phyloP scores from a whole-genome alignment of 2,113 vertebrate genomes.

The Meleagris gallopavo region DNA sequence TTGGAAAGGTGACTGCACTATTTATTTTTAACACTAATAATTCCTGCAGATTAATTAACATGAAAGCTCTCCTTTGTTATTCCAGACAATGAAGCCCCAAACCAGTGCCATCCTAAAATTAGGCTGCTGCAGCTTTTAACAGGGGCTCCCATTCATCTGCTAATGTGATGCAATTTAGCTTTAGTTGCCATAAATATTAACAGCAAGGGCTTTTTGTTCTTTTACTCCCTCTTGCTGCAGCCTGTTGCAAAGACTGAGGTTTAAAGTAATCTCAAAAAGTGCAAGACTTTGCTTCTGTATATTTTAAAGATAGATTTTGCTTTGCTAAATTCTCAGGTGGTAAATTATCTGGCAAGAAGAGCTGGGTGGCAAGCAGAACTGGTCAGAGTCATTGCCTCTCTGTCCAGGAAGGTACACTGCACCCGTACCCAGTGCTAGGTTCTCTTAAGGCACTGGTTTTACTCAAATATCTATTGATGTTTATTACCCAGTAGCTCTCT shows the following conservation, averaged over 20 bases:
- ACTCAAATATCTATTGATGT: background rate
- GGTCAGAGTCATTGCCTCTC: background rate
- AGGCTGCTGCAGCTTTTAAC: conserved; percentile 46
- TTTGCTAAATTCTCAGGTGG: background rate
- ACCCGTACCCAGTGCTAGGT: background rate
- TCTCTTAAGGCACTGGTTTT: background rate
- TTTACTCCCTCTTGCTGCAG: conserved; percentile 66
- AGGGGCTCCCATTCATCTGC: conserved; percentile 50
- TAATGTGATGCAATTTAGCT: conserved; percentile 44
- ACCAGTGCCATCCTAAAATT: conserved; percentile 45
- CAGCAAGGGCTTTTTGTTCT: conserved; percentile 59
- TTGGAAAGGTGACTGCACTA: conserved; percentile 11
- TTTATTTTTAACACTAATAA: conserved; percentile 42
- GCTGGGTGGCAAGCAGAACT: background rate
- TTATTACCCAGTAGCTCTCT: background rate
- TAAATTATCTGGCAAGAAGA: background rate
- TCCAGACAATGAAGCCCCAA: conserved; percentile 5
- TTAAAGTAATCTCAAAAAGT: conserved; percentile 4
- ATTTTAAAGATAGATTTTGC: background rate
- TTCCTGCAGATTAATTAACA: conserved; percentile 44
- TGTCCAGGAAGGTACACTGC: background rate
- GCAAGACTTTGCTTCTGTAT: background rate
- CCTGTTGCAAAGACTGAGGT: conserved; percentile 52
- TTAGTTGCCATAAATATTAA: conserved; percentile 66
- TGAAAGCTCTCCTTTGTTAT: conserved; percentile 41